Conservation (phyloP, 2,797 vertebrate genomes). For the Girardinus metallicus region DNA sequence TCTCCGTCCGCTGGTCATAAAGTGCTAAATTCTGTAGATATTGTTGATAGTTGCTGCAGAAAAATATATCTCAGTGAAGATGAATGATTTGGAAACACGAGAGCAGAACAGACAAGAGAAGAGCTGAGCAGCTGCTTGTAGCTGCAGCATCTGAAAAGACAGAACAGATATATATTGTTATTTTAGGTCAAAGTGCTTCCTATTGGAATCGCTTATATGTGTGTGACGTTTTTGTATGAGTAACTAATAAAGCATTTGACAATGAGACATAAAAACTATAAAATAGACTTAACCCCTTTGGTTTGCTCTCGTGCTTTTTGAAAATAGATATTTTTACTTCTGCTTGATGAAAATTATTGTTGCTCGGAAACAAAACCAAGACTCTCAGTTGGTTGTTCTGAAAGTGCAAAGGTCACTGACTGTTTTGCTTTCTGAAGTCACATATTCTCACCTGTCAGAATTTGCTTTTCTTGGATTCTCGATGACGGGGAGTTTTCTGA, state of each 20-base stretch:
- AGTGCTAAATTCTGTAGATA: neutral
- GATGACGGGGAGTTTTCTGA: neutral
- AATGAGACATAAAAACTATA: neutral
- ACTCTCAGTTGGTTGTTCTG: neutral
- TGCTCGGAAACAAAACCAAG: neutral
- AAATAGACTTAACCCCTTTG: neutral
- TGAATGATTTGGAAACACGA: neutral
- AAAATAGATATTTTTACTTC: neutral
- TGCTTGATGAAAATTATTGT: neutral
- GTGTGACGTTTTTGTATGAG: neutral
- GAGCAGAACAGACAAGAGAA: neutral
- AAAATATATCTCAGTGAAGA: constrained; percentile 16
- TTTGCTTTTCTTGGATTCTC: accelerated
- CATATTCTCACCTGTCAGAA: constrained; percentile 32
- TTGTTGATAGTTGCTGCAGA: neutral
- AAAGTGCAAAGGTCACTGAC: neutral
- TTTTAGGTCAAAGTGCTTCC: neutral
- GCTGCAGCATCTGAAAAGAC: constrained; percentile 33
- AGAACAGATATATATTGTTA: neutral
- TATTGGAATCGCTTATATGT: neutral
- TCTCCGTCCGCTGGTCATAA: neutral
- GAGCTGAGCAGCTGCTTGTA: constrained; percentile 19
- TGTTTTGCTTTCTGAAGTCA: neutral
- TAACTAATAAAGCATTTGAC: neutral
- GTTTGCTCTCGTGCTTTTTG: neutral